A percentile compares a stretch with the other conserved stretches of the same genome.
These are phyloP conservation scores for Rapana venosa DNA, from an alignment of 2,888 invertebrate species.

Conservation along the genomic window DNA sequence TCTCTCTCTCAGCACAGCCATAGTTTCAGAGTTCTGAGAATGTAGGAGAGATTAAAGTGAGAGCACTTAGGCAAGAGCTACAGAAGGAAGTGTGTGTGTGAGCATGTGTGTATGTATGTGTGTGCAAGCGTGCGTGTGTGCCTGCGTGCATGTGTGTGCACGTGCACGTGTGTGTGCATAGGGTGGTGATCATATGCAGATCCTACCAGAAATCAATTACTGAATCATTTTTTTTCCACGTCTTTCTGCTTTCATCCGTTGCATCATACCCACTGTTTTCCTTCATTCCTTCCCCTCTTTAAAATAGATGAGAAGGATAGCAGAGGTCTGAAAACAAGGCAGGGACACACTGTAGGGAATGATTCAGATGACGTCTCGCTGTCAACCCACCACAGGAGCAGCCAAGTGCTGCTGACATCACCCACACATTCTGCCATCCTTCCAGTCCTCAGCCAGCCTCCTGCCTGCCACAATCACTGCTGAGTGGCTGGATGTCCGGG, in stretches of 20 bases:
- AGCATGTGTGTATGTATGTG: background rate
- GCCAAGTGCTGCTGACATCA: background rate
- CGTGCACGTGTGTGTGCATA: background rate
- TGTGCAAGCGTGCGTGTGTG: background rate
- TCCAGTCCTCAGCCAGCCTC: background rate
- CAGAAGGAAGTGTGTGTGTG: background rate
- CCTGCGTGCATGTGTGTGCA: background rate
- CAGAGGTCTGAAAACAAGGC: slow-evolving; percentile 28
- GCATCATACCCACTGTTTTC: background rate
- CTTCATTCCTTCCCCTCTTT: background rate
- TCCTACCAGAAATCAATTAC: too few species aligned
- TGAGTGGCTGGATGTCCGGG: slow-evolving; percentile 23
- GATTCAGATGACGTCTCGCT: background rate
- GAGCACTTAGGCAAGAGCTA: background rate
- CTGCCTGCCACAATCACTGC: slow-evolving; percentile 28
- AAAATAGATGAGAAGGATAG: background rate
- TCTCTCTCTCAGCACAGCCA: background rate
- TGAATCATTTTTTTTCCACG: background rate
- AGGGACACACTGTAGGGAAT: background rate
- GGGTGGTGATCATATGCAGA: background rate
- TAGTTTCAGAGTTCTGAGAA: background rate
- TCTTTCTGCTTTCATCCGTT: background rate
- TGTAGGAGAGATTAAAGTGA: background rate
- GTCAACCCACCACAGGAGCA: background rate
- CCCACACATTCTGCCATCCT: background rate